Evolutionary conservation across 2,888 invertebrate species (phyloP), one percentile per base, ranked within the genome.

Genomic region (Exephanes ischioxanthus): DNA sequence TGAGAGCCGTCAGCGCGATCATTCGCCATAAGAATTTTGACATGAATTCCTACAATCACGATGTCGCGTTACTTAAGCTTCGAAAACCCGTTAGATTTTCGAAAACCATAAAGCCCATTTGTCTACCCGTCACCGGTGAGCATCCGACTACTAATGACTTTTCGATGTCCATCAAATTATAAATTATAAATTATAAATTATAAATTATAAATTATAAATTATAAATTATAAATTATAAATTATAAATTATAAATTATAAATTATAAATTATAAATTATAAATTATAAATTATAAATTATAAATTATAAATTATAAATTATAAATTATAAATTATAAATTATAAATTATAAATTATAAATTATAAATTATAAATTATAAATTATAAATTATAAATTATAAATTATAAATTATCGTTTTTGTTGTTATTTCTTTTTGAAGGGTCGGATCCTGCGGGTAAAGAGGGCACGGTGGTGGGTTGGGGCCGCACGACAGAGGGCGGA

Each of bases 401-500:
- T 30, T 30, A 30, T 30, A 3, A 30, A 41, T 41, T 41, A 45
- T 45, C 11, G 2, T 26, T 55, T 9, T 22, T 11, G 9, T 58
- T 58, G n/a, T 9, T 33, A 19, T 58, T 58, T 9, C 3, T 58
- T 22, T 26, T 14, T 33, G 16, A 89, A 96, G 96, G 94, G 80
- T 92, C 93, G 33, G 97, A 97, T 90, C 97, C 97, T 70, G 95
- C 97, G 0, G 97, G 97, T 48, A 96, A 96, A 90, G 94, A 95
- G 80, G 98, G 97, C 11, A 96, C 97, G 0, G 98, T 97, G 7
- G 97, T 98, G 9, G 98, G 98, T 2, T 98, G 98, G 98, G 98
- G 98, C 0, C 95, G 98, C 7, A 97, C 97, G 0, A 95, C 97
- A 0, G 98, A 98, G 93, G 97, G 97, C 3, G 98, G 98, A 0